Base-by-base conservation (phyloP, 2,888 invertebrate genomes). In the Corythucha ciliata region DNA sequence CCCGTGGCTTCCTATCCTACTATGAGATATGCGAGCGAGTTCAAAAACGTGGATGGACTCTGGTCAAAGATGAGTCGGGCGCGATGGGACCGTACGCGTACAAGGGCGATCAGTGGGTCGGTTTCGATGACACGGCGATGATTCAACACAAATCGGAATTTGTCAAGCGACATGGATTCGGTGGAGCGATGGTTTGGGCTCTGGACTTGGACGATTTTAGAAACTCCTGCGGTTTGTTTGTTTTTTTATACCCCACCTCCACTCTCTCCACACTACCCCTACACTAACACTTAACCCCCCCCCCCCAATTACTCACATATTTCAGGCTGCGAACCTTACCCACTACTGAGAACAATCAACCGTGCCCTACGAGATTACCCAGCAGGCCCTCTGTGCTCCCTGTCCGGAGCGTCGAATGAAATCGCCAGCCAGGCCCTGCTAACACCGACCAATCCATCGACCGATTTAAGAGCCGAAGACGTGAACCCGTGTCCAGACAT, bases 141-240 rank as follows among this genome's bases (percentile, higher is more conserved):
- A 79, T 88, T 18, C 74, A 79, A 24, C 80, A 85, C 61, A 92
- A 92, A 68, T 80, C 88, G 3, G 81, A 87, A 62, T 89, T 81
- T 63, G 79, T 89, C 6, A 79, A 81, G 55, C 76, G 80, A 1
- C 81, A 86, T 74, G 81, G 80, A 0, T 72, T 92, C 3, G 90
- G 83, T 14, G 90, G 90, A 27, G 82, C 82, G 34, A 90, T 90
- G 89, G 80, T 88, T 20, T 91, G 90, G 90, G 84, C 90, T 0
- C 69, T 90, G 12, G 90, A 90, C 67, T 69, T 90, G 49, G 90
- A 91, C 63, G 90, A 91, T 67, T 90, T 90, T 64, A 80, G 60
- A 27, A 37, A 48, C 27, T 32, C 25, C 8, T 49, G 49, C 10
- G 40, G 47, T 40, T 36, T 21, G 40, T 45, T 5, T 21, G 2